These are phyloP conservation scores for Prietella phreatophila DNA, from an alignment of 2,113 vertebrate genomes.

Conservation along the genomic window DNA sequence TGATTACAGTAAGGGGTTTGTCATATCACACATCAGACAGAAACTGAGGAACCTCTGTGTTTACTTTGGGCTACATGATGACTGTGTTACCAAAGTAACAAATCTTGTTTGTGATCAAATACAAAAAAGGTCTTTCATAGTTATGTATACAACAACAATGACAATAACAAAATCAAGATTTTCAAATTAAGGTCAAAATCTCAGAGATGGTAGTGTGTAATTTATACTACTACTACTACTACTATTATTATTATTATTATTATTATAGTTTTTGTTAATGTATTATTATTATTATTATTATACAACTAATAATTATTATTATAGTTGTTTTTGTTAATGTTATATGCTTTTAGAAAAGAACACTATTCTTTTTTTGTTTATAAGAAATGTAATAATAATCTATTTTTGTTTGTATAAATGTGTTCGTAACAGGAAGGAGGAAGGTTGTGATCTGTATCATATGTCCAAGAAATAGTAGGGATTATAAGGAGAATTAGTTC, in stretches of 20 bases:
- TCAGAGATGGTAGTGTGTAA: not conserved
- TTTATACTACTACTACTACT: not conserved
- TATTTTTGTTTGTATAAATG: not conserved
- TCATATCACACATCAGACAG: not conserved
- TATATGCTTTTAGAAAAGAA: not conserved
- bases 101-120: not conserved
- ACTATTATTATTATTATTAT: too few relatives aligned
- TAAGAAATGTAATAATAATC: too few relatives aligned
- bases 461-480: not conserved
- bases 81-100: not conserved
- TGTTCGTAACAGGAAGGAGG: not conserved
- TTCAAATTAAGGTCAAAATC: not conserved
- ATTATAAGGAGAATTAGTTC: not conserved
- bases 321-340: not conserved
- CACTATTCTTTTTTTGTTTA: not conserved
- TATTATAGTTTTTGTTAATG: too few relatives aligned
- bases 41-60: not conserved
- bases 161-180: not conserved
- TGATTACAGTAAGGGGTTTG: not conserved
- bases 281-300: too few relatives aligned
- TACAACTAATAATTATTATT: too few relatives aligned
- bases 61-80: not conserved
- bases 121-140: not conserved
- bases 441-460: not conserved
- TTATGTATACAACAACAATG: not conserved